These are phyloP conservation scores for Tetrapedia diversipes DNA, from an alignment of 2,888 invertebrate genomes.

Conservation along the genomic window DNA sequence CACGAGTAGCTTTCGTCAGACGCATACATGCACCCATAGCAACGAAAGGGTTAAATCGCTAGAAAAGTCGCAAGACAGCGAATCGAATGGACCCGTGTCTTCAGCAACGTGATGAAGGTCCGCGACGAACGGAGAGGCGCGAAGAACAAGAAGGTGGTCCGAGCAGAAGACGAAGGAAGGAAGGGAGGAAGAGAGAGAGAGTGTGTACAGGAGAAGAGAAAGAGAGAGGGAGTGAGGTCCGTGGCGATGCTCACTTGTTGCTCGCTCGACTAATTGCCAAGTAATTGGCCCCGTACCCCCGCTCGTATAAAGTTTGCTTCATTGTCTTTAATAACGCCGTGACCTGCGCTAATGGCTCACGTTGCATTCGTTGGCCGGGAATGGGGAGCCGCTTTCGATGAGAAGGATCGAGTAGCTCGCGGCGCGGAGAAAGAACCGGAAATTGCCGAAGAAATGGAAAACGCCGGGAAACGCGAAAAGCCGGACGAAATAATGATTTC, in stretches of 20 bases:
- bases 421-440: slow-evolving; percentile 50
- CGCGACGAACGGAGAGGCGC: slow-evolving; percentile 29
- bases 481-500: slow-evolving; percentile 49
- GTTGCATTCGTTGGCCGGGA: slow-evolving; percentile 72
- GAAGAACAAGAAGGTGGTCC: slow-evolving; percentile 61
- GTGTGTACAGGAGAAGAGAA: slow-evolving; percentile 24
- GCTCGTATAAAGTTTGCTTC: slow-evolving; percentile 82
- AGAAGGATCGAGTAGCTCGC: slow-evolving; percentile 55
- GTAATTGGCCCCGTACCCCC: slow-evolving; percentile 81
- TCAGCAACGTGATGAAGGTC: slow-evolving; percentile 59
- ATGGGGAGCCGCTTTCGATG: slow-evolving; percentile 47
- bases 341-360: slow-evolving; percentile 80
- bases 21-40: too few relatives aligned
- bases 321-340: slow-evolving; percentile 82
- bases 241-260: slow-evolving; percentile 81
- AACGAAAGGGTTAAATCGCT: slow-evolving; percentile 12
- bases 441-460: slow-evolving; percentile 56
- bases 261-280: slow-evolving; percentile 82
- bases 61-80: slow-evolving; percentile 5
- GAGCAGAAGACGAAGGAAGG: slow-evolving; percentile 66
- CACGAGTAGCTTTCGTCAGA: too few relatives aligned
- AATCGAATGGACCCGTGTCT: slow-evolving; percentile 48
- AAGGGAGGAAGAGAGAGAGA: background rate
- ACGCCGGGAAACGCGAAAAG: slow-evolving; percentile 41
- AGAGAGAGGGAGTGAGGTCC: slow-evolving; percentile 67